Conservation (phyloP, 2,888 invertebrate genomes). For the Elysia crispata region DNA sequence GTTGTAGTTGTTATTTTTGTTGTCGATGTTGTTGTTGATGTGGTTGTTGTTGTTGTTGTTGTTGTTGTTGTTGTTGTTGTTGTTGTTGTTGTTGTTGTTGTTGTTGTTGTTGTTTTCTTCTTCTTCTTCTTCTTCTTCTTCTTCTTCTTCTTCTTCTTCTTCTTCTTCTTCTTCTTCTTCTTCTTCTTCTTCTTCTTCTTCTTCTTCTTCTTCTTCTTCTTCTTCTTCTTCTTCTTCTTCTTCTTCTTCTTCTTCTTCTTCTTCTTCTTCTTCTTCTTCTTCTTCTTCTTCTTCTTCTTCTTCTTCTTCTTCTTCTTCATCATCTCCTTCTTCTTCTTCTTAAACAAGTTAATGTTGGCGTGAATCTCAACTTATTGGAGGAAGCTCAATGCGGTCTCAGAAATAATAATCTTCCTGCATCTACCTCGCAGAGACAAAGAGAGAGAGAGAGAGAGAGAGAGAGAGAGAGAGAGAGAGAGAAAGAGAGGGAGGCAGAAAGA, state of each 20-base stretch:
- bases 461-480: no score
- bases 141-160: background rate
- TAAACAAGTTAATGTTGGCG: background rate
- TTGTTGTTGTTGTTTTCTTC: no score
- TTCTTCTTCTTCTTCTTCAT: slow-evolving; percentile 29
- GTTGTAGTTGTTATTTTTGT: no score
- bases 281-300: slow-evolving; percentile 34
- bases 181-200: slow-evolving; percentile 2
- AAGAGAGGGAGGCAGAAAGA: no score
- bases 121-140: background rate
- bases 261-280: slow-evolving; percentile 6
- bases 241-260: slow-evolving; percentile 11
- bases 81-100: background rate
- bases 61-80: background rate
- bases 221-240: slow-evolving; percentile 14
- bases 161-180: slow-evolving; percentile 6
- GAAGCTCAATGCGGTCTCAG: no score
- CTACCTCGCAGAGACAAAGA: no score
- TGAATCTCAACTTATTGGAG: background rate
- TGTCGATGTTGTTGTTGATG: no score
- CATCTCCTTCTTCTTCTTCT: background rate
- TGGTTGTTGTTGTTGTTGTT: no score
- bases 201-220: slow-evolving; percentile 1
- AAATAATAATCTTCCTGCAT: no score
- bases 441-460: no score